Percentiles rank a stretch among this genome's conserved stretches.
These are phyloP conservation scores for Lordiphosa clarofinis DNA, from an alignment of 1,140 invertebrate species.

Conservation along the genomic window DNA sequence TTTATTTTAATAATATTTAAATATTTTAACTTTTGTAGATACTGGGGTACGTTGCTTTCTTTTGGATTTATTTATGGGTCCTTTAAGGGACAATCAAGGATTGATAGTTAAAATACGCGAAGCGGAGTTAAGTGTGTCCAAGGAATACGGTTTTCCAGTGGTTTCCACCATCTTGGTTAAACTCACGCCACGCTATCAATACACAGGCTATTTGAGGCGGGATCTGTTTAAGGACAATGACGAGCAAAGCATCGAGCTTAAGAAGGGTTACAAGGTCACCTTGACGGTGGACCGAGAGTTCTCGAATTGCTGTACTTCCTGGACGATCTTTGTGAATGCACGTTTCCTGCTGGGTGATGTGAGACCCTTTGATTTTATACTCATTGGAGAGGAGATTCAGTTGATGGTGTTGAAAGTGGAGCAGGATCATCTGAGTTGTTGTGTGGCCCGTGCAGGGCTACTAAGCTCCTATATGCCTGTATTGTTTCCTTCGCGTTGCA, in stretches of 20 bases:
- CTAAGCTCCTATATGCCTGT: constrained; percentile 59
- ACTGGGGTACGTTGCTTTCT: constrained; percentile 59
- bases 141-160: constrained; percentile 57
- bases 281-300: constrained; percentile 53
- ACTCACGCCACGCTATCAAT: constrained; percentile 62
- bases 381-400: constrained; percentile 58
- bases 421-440: constrained; percentile 35
- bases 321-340: constrained; percentile 60
- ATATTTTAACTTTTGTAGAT: constrained; percentile 17
- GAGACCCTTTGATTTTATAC: constrained; percentile 49
- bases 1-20: too few relatives aligned
- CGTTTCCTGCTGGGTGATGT: constrained; percentile 54
- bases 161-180: constrained; percentile 59
- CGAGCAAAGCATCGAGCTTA: constrained; percentile 2
- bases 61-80: constrained; percentile 54
- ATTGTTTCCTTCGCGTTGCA: constrained; percentile 52
- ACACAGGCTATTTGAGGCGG: constrained; percentile 42
- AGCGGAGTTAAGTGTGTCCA: constrained; percentile 56
- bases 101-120: constrained; percentile 58
- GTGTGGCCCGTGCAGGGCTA: constrained; percentile 41
- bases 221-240: neutral
- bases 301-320: constrained; percentile 19
- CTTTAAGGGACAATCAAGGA: constrained; percentile 47
- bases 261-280: constrained; percentile 16
- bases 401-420: constrained; percentile 35